These are phyloP conservation scores for Buathra laborator DNA, from an alignment of 2,888 invertebrate genomes.

Conservation along the genomic window DNA sequence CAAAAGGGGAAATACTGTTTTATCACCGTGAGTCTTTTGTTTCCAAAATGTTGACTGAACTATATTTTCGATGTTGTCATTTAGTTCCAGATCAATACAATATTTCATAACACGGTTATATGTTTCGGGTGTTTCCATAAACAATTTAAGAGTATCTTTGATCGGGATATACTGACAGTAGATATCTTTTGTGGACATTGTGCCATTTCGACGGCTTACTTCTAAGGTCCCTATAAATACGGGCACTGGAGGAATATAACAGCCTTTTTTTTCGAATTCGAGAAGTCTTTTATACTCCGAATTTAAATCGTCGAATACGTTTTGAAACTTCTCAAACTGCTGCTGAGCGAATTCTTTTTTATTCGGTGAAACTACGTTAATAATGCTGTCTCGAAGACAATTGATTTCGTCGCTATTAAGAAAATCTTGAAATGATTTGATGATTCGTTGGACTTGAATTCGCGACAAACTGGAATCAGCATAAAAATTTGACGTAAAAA, in stretches of 20 bases:
- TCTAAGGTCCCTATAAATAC: constrained; percentile 33
- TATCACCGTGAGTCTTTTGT: neutral
- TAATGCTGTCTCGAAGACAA: constrained; percentile 19
- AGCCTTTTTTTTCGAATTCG: constrained; percentile 18
- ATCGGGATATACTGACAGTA: constrained; percentile 31
- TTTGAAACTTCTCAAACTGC: constrained; percentile 17
- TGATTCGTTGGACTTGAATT: constrained; percentile 36
- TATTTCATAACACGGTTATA: constrained; percentile 24
- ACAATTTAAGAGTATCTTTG: constrained; percentile 25
- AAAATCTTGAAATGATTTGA: constrained; percentile 30
- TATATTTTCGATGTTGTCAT: constrained; percentile 26
- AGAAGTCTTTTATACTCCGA: constrained; percentile 22
- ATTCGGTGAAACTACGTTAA: neutral
- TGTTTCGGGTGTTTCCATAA: constrained; percentile 11
- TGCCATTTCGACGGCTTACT: constrained; percentile 16
- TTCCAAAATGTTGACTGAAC: constrained; percentile 40
- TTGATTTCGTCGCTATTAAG: constrained; percentile 25
- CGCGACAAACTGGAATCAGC: constrained; percentile 38
- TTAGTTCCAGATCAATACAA: constrained; percentile 10
- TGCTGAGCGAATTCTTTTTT: constrained; percentile 10
- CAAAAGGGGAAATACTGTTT: constrained; percentile 20
- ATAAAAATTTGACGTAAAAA: constrained; percentile 29
- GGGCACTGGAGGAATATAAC: constrained; percentile 13
- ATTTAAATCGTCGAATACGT: constrained; percentile 17
- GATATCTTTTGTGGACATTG: constrained; percentile 32